Evolutionary conservation across 2,113 vertebrate genomes (phyloP).

Genomic region (Syrmaticus mikado): DNA sequence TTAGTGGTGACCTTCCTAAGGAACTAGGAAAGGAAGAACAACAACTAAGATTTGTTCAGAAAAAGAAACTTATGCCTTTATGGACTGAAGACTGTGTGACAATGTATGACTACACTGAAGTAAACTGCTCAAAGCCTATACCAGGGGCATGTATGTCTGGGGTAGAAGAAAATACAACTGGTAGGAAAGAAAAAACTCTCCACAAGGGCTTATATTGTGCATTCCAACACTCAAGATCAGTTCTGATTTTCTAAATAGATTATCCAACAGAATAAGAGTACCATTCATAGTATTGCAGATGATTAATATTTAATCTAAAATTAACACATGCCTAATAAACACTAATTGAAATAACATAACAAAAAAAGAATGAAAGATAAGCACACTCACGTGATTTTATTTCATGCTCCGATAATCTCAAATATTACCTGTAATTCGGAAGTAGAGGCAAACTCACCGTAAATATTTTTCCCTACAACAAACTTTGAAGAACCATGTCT

Average conservation of each 20-base stretch:
- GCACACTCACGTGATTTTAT: not conserved
- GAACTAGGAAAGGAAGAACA: not conserved
- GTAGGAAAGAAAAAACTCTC: not conserved
- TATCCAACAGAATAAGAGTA: not conserved
- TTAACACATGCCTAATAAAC: not conserved
- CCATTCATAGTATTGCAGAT: not conserved
- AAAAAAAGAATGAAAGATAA: not conserved
- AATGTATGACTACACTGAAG: not conserved
- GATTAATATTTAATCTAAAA: not conserved
- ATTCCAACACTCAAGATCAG: not conserved
- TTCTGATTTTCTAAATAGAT: not conserved
- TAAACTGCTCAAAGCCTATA: not conserved
- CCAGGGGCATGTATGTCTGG: not conserved
- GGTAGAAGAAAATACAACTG: not conserved
- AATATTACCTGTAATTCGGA: not conserved
- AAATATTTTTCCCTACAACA: not conserved
- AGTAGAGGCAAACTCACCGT: not conserved
- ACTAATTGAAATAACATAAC: not conserved
- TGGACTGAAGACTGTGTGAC: not conserved
- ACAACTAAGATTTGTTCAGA: not conserved
- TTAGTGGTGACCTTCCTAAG: not conserved
- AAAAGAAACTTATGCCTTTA: not conserved
- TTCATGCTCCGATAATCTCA: not conserved
- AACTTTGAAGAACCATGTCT: not conserved
- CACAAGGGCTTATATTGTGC: accelerated